Base-by-base conservation (phyloP, 2,113 vertebrate species). In the Phylloscopus trochilus region DNA sequence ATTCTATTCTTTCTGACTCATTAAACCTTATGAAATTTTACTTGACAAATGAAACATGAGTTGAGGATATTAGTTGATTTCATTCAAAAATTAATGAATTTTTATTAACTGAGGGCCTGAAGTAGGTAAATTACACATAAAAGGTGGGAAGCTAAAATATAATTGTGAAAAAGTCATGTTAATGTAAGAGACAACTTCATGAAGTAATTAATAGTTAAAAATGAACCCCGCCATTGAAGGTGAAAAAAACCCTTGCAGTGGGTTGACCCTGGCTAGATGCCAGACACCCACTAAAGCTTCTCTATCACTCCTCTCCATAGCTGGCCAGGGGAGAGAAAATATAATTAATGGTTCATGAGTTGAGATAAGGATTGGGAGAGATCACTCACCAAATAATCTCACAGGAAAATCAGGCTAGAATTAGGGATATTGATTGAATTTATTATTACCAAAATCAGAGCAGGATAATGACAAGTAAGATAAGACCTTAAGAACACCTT, bases 181-280 rank as follows among this genome's bases (percentile, higher is more conserved):
- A 80, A 60, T 31, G 4, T 33, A 89, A 78, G 24, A 72, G 67
- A 59, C 10, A 30, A 35, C 24, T 95, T 83, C 8, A 0, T 39
- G 19, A 70, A 2, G 5, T 66, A 69, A 77, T 62, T 60, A 39
- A 30, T 33, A 74, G 26, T 22, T 66, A 81, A 87, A 66, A 73
- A 33, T 44, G 28, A 16, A 12, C 8, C 41, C 19, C 33, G 4
- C 3, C 13, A 41, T 3, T 10, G 9, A 55, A 44, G 6, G 24
- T 3, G 1, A 55, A 67, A 22, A 70, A 72, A 8, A 0, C 0
- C 1, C 18, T 44, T 37, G 9, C 23, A 37, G 27, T 37, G 11
- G 4, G 33, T 52, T 77, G 37, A 33, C 10, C 20, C 22, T 28
- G 22, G 33, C 46, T 60, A 4, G 27, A 60, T 68, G 6, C 22